Percentiles rank a stretch among this genome's conserved stretches.
phyloP scores from a whole-genome alignment of 2,888 invertebrate genomes.

The Tipula helvola region DNA sequence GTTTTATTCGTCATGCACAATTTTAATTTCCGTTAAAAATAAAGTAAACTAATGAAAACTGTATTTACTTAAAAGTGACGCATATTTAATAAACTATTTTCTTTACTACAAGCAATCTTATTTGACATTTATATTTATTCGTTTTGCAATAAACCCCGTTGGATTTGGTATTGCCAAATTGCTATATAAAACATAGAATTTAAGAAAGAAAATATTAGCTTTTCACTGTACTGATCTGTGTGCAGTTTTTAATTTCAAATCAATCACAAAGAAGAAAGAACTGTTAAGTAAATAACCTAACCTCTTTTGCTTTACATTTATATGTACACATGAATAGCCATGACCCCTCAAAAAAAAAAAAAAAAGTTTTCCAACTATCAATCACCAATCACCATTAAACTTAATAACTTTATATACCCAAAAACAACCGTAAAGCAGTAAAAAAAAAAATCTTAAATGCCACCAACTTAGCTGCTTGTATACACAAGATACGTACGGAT shows the following conservation, averaged over 20 bases:
- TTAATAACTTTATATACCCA: conserved; percentile 4
- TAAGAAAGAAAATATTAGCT: too few relatives aligned
- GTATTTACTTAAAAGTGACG: too few relatives aligned
- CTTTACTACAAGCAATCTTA: too few relatives aligned
- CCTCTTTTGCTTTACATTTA: not conserved
- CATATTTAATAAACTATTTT: too few relatives aligned
- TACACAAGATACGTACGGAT: not conserved
- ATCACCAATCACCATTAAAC: conserved; percentile 4
- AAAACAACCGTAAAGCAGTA: not conserved
- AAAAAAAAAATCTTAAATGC: not conserved
- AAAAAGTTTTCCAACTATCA: not conserved
- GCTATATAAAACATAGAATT: too few relatives aligned
- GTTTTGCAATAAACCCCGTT: too few relatives aligned
- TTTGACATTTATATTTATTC: too few relatives aligned
- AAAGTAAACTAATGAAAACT: too few relatives aligned
- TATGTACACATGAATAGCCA: not conserved
- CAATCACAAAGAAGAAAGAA: not conserved
- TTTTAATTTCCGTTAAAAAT: too few relatives aligned
- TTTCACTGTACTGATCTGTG: too few relatives aligned
- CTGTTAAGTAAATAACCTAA: not conserved
- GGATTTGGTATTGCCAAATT: too few relatives aligned
- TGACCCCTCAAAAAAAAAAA: not conserved
- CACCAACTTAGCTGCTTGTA: not conserved
- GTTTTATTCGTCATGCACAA: too few relatives aligned
- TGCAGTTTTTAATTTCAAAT: not conserved